Conservation (phyloP, 2,797 vertebrate genomes). For the Acestrorhynchus altus region DNA sequence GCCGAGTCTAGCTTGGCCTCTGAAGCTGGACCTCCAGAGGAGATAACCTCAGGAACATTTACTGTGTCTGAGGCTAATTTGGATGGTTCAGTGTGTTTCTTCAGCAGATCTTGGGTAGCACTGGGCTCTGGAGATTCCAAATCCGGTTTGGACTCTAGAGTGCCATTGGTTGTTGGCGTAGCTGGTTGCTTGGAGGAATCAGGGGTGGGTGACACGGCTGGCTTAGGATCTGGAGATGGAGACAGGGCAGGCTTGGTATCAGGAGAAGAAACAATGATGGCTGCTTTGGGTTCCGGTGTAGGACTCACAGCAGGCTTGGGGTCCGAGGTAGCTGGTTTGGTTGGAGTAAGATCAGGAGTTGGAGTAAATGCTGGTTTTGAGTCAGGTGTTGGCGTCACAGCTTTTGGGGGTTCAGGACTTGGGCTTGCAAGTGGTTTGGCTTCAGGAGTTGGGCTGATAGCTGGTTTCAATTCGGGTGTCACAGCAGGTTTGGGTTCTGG, state of each 20-base stretch:
- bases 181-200: constrained; percentile 27
- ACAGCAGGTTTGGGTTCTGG: constrained; percentile 64
- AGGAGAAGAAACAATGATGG: constrained; percentile 10
- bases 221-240: constrained; percentile 47
- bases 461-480: constrained; percentile 47
- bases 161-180: constrained; percentile 59
- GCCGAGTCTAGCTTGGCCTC: constrained; percentile 58
- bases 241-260: constrained; percentile 48
- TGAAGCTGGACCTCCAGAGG: constrained; percentile 49
- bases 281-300: constrained; percentile 28
- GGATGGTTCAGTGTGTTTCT: constrained; percentile 26
- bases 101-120: constrained; percentile 27
- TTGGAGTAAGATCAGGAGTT: constrained; percentile 64
- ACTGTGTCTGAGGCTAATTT: constrained; percentile 53
- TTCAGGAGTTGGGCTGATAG: constrained; percentile 31
- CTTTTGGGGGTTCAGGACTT: constrained; percentile 51
- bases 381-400: constrained; percentile 54
- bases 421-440: constrained; percentile 42
- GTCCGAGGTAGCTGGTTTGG: constrained; percentile 58
- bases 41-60: constrained; percentile 63
- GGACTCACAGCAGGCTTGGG: constrained; percentile 42
- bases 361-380: constrained; percentile 42
- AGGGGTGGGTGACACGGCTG: constrained; percentile 37
- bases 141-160: constrained; percentile 50
- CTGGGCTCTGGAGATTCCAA: constrained; percentile 38